These are phyloP conservation scores for Polyommatus iphigenia DNA, from an alignment of 2,888 invertebrate genomes.

Conservation along the genomic window DNA sequence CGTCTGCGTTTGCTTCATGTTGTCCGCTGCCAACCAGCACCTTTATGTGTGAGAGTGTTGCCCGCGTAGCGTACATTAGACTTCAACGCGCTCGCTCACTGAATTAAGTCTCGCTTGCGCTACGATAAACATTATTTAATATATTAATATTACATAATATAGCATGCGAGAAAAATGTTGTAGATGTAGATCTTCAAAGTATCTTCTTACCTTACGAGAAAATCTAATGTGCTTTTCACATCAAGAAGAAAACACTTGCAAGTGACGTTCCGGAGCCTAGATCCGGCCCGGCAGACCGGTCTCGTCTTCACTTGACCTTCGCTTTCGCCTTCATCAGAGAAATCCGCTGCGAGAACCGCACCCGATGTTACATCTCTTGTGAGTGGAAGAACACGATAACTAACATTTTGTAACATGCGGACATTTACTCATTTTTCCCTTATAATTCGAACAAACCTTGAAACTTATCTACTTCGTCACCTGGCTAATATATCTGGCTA, in stretches of 20 bases:
- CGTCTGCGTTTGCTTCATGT: no score
- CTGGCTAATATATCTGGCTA: no score
- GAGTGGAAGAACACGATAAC: no score
- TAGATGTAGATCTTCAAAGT: neutral
- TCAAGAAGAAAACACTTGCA: neutral
- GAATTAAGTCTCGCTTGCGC: no score
- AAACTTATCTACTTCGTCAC: no score
- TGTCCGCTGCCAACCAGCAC: no score
- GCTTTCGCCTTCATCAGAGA: constrained; percentile 52
- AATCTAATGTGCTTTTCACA: neutral
- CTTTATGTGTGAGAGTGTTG: neutral
- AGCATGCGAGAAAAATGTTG: no score
- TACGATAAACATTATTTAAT: no score
- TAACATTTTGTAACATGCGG: no score
- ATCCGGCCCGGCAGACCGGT: constrained; percentile 43
- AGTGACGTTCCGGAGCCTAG: constrained; percentile 26
- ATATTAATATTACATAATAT: no score
- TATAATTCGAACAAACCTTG: no score
- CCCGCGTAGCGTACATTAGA: neutral
- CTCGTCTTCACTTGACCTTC: constrained; percentile 52
- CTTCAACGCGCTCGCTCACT: neutral
- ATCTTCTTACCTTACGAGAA: neutral
- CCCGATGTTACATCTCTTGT: neutral
- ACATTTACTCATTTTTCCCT: no score
- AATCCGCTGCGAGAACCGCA: constrained; percentile 27